Evolutionary conservation across 2,888 invertebrate genomes (phyloP), one percentile per base, ranked within the genome.

Genomic region (Drosophila nigricruria): DNA sequence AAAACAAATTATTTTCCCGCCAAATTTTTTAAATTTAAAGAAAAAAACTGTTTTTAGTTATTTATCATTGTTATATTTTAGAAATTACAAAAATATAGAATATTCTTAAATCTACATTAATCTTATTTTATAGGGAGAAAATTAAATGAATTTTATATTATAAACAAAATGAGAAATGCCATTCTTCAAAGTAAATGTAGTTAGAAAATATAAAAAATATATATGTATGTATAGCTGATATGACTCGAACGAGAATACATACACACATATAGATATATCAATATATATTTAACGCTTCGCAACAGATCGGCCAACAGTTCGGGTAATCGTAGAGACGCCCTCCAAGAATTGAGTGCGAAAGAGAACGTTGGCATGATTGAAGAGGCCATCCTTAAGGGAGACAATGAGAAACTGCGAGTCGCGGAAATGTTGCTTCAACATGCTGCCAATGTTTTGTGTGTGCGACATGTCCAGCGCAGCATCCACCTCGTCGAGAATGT

Each of bases 341-440:
- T 99, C 98, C 32, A 97, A 95, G 93, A 99, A 99, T 87, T 96
- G 95, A 0, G 99, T 99, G 62, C 97, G 96, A 94, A 97, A 99
- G 62, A 99, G 93, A 27, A 99, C 98, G 93, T 99, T 99, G 0
- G 99, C 99, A 93, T 99, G 99, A 93, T 97, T 98, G 94, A 99
- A 99, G 98, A 99, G 99, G 32, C 99, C 99, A 93, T 99, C 99
- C 92, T 99, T 99, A 50, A 99, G 94, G 0, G 99, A 99, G 1
- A 99, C 99, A 74, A 99, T 96, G 82, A 99, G 97, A 93, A 99
- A 99, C 96, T 99, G 95, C 0, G 98, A 98, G 91, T 96, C 95
- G 79, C 95, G 96, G 91, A 99, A 99, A 93, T 98, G 98, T 16
- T 95, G 94, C 91, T 96, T 96, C 53, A 99, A 94, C 98, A 99